Evolutionary conservation across 2,888 invertebrate genomes (phyloP), one percentile per base, ranked within the genome.

Genomic region (Thecophora atra): DNA sequence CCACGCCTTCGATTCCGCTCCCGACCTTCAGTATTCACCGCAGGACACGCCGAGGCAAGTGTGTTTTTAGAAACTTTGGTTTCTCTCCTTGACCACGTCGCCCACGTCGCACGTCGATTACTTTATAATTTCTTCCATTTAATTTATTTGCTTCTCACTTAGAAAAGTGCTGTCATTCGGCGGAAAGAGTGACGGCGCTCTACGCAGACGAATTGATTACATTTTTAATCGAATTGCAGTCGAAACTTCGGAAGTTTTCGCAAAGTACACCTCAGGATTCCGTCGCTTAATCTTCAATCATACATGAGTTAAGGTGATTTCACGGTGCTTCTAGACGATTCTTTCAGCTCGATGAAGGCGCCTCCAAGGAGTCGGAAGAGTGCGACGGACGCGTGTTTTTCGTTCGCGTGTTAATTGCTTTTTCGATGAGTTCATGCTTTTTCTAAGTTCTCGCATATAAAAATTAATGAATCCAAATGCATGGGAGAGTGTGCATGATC

Each of bases 181-280:
- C 17, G 30, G 5, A 30, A 30, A 30, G 30, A 8, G 11, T 17
- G 19, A 21, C 5, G n/a, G 65, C 21, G 24, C 26, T 24, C 15
- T 47, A 17, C 21, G 26, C n/a, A 26, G 15, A 58, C 58, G 28
- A 58, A 58, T 47, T 63, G 51, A 70, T 70, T 70, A 63, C 52
- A 52, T 62, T 70, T 70, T 70, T 70, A 70, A 70, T 62, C 62
- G 63, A 63, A 70, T 70, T 63, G 37, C 26, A 70, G 63, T 63
- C 52, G 21, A 21, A 70, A 52, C 62, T 42, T 68, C 24, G 28
- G 13, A 58, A 68, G 58, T 42, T 37, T 68, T 58, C 21, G 44
- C 58, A 58, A 17, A 37, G 37, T 37, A 37, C 47, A 11, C 56
- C 2, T 56, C 68, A 42, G 13, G 56, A 56, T 17, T 58, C 15